A percentile compares a stretch with the other conserved stretches of the same genome.
phyloP scores from a whole-genome alignment of 2,797 vertebrate genomes.

The Lepilemur ruficaudatus region DNA sequence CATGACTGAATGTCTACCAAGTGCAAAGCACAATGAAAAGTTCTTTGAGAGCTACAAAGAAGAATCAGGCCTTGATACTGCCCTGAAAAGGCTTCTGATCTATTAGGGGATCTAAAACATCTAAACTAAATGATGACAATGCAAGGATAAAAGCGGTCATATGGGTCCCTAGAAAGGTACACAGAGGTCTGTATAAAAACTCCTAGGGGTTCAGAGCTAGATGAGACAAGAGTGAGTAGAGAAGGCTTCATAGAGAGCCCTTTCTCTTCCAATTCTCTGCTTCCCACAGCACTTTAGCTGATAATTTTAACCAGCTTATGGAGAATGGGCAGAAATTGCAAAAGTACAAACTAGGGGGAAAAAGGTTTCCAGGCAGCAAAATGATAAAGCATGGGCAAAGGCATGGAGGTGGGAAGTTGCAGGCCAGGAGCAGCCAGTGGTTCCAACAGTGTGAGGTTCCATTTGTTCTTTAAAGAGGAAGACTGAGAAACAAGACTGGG shows the following conservation, averaged over 20 bases:
- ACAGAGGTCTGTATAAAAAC: background rate
- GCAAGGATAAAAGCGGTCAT: background rate
- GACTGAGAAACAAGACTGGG: background rate
- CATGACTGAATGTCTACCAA: too few species aligned
- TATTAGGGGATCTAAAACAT: background rate
- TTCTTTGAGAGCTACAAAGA: slow-evolving; percentile 18
- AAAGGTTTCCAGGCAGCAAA: background rate
- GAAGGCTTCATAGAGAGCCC: background rate
- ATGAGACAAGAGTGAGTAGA: background rate
- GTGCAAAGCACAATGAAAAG: background rate
- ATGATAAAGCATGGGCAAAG: background rate
- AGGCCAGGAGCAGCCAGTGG: background rate
- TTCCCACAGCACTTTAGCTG: background rate
- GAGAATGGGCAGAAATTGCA: background rate
- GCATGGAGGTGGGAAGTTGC: background rate
- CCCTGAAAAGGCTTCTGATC: background rate
- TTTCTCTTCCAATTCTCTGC: background rate
- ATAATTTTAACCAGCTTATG: background rate
- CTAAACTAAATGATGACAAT: background rate
- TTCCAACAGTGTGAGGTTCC: background rate
- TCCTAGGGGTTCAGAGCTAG: background rate
- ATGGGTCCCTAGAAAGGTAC: background rate
- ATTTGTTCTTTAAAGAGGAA: background rate
- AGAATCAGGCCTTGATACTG: background rate
- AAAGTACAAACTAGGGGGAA: background rate